Evolutionary conservation across 2,113 vertebrate species (phyloP).

Genomic region (Oncorhynchus keta): DNA sequence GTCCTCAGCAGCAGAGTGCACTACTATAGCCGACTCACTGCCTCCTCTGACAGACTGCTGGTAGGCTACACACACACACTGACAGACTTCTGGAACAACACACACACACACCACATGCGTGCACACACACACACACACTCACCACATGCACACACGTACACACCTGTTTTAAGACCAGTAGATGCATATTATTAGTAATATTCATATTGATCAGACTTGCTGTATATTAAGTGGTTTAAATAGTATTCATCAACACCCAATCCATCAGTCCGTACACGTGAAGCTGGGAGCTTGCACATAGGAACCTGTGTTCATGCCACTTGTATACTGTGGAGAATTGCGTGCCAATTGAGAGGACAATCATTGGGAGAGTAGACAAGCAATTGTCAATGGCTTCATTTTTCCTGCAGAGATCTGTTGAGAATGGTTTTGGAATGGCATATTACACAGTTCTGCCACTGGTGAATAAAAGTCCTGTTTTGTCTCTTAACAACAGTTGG

Average conservation of each 20-base stretch:
- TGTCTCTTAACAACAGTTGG: not conserved
- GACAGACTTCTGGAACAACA: conserved; percentile 82
- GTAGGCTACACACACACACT: conserved; percentile 65
- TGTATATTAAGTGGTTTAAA: too few species aligned
- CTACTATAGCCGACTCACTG: conserved; percentile 85
- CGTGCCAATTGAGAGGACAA: not conserved
- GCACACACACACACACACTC: not conserved
- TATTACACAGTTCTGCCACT: not conserved
- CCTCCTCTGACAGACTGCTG: conserved; percentile 83
- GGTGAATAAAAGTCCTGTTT: not conserved
- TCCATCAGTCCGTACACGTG: not conserved
- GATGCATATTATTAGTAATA: too few species aligned
- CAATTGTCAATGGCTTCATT: not conserved
- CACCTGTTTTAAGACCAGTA: not conserved
- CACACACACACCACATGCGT: not conserved
- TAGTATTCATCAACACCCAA: too few species aligned
- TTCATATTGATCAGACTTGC: too few species aligned
- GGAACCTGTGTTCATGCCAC: not conserved
- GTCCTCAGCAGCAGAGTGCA: conserved; percentile 92
- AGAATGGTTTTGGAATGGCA: conserved; percentile 7
- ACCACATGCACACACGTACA: not conserved
- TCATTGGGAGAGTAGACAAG: not conserved
- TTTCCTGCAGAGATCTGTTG: not conserved
- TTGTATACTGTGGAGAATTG: not conserved
- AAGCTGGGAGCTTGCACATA: not conserved